Percentiles rank a stretch among this genome's conserved stretches.
Conservation (phyloP, 2,113 vertebrate genomes). For the Eulacestoma nigropectus region DNA sequence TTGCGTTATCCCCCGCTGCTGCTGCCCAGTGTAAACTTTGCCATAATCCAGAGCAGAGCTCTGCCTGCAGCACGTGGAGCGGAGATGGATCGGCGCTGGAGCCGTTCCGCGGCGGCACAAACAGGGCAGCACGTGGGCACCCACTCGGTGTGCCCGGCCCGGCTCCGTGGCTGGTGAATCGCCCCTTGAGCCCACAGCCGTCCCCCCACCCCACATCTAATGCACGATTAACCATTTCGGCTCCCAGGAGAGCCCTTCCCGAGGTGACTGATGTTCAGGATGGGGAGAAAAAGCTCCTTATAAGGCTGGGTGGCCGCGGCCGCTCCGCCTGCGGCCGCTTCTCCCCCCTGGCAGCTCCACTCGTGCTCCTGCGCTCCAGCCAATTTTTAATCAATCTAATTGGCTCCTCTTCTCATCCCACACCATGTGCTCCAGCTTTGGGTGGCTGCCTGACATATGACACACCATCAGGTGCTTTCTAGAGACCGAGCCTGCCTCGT, state of each 20-base stretch:
- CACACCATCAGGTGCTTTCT: constrained; percentile 21
- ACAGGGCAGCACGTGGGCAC: neutral
- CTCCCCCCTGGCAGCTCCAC: neutral
- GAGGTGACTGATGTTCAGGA: neutral
- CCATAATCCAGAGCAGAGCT: neutral
- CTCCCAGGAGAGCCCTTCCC: neutral
- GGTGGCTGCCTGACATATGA: neutral
- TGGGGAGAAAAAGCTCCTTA: neutral
- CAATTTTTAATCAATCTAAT: constrained; percentile 60
- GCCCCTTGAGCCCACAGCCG: rapidly evolving
- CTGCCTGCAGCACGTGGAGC: neutral
- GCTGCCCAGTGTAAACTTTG: neutral
- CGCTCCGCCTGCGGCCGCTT: neutral
- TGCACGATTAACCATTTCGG: neutral
- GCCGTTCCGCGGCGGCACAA: neutral
- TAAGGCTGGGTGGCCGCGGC: neutral
- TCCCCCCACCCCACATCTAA: neutral
- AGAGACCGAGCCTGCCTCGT: neutral
- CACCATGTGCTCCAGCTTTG: constrained; percentile 4
- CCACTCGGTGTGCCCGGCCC: rapidly evolving
- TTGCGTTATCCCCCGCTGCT: neutral
- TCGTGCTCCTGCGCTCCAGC: neutral
- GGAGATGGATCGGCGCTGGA: neutral
- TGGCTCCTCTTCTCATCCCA: constrained; percentile 5
- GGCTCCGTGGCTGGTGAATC: neutral